Evolutionary conservation across 2,888 invertebrate species (phyloP), one percentile per base, ranked within the genome.

Genomic region (Dasysyrphus albostriatus): DNA sequence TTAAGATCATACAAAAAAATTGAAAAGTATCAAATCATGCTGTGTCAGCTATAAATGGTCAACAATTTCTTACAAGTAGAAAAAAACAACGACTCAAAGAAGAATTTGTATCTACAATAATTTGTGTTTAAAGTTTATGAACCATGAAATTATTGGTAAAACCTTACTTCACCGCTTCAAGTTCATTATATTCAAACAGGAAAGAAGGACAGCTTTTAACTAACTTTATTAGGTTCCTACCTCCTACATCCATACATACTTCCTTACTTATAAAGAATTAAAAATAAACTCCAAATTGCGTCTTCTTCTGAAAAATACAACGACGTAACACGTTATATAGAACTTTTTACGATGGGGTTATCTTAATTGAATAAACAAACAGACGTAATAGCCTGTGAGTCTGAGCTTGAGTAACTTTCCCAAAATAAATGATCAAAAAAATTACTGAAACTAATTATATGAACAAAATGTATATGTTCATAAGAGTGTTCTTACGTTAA

Each of bases 281-380:
- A 69, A 69, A 69, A 69, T 69, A 69, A 69, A 54, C 39, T 65
- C 9, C 1, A 69, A 69, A 69, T 69, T 69, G 54, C 24, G 69
- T 39, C 39, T 51, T 67, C 19, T 49, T 19, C 5, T 12, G n/a
- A 14, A 49, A 51, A 37, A 19, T 5, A 51, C 19, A n/a, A 67
- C 32, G 19, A 16, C 47, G 14, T 32, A 34, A 19, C 12, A 16
- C 47, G 14, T 32, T 19, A 19, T 29, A 51, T 24, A 10, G n/a
- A 67, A 67, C 24, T 51, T 67, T 51, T 67, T 51, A 51, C 49
- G 51, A 67, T 67, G 37, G 24, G 1, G 37, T 51, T 19, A 67
- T 37, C 19, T 51, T 51, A 51, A 67, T 49, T 51, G 37, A 51
- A 6, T 19, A 14, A 9, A 51, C 37, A 49, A 67, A 51, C 51